A percentile compares a stretch with the other conserved stretches of the same genome.
These are phyloP conservation scores for Holacanthella duospinosa DNA, from an alignment of 2,888 invertebrate species.

Conservation along the genomic window DNA sequence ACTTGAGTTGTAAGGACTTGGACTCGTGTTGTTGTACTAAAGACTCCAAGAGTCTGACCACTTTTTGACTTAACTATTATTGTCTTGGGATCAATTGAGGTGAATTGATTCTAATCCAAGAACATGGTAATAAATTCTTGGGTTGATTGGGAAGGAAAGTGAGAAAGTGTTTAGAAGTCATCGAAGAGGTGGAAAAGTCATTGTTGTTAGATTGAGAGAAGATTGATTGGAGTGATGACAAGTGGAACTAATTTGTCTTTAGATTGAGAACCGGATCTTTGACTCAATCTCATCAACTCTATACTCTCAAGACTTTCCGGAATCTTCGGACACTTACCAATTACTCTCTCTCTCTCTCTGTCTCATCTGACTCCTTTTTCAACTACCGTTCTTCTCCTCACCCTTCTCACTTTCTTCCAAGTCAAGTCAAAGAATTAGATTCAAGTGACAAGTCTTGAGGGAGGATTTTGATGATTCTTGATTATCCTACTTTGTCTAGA, in stretches of 20 bases:
- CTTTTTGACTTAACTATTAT: neutral
- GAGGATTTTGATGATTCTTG: too few relatives aligned
- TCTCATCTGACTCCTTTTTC: too few relatives aligned
- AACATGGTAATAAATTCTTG: neutral
- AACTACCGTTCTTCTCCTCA: too few relatives aligned
- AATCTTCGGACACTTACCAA: too few relatives aligned
- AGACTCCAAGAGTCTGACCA: neutral
- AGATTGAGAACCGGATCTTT: conserved; percentile 2
- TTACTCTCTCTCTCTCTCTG: too few relatives aligned
- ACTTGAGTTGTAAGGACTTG: too few relatives aligned
- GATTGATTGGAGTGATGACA: conserved; percentile 1
- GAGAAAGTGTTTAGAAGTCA: neutral
- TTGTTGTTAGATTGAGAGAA: neutral
- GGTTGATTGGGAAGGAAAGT: neutral
- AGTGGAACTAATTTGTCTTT: conserved; percentile 4
- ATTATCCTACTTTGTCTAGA: too few relatives aligned
- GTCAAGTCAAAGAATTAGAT: too few relatives aligned
- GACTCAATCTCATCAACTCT: neutral
- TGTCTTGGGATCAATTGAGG: neutral
- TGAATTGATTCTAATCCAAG: neutral
- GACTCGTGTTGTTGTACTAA: neutral
- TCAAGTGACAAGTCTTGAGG: too few relatives aligned
- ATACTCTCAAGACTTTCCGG: neutral
- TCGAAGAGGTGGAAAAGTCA: neutral
- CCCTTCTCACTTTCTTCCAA: too few relatives aligned